Evolutionary conservation across 1,140 invertebrate genomes (phyloP), one percentile per base, ranked within the genome.

Genomic region (Drosophila equinoxialis): DNA sequence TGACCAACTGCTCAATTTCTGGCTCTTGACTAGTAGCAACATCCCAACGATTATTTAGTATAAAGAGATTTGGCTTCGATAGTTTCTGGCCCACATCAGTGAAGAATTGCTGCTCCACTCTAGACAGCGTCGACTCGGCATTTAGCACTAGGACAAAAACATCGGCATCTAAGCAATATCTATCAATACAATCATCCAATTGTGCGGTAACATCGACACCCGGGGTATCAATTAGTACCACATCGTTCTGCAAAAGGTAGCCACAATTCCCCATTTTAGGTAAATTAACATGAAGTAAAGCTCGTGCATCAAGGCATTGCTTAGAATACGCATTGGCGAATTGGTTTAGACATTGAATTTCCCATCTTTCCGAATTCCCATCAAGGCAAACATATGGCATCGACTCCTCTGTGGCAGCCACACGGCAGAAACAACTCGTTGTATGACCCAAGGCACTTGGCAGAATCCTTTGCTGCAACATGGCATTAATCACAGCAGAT

Each of bases 361-460:
- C 65, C 30, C 96, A 45, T 96, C 97, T 67, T 35, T 75, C 45
- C 0, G 17, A 20, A 1, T 66, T 59, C 42, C 74, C 72, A 66
- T 95, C 95, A 87, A 70, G 6, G 81, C 72, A 1, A 20, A 11
- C 92, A 23, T 97, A 98, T 0, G 96, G 94, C 83, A 98, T 97
- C 41, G 95, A 94, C 20, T 94, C 95, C 63, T 98, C 96, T 1
- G 96, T 96, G 8, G 97, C 97, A 93, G 98, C 97, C 0, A 99
- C 98, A 94, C 99, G 98, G 14, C 99, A 94, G 91, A 99, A 99
- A 93, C 99, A 99, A 92, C 99, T 99, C 13, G 99, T 99, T 5
- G 99, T 99, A 91, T 99, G 99, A 0, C 99, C 99, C 91, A 99
- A 99, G 23, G 99, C 98, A 92, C 97, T 98, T 0, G 99, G 99